Base-by-base conservation (phyloP, 2,888 invertebrate species). In the Diloba caeruleocephala region DNA sequence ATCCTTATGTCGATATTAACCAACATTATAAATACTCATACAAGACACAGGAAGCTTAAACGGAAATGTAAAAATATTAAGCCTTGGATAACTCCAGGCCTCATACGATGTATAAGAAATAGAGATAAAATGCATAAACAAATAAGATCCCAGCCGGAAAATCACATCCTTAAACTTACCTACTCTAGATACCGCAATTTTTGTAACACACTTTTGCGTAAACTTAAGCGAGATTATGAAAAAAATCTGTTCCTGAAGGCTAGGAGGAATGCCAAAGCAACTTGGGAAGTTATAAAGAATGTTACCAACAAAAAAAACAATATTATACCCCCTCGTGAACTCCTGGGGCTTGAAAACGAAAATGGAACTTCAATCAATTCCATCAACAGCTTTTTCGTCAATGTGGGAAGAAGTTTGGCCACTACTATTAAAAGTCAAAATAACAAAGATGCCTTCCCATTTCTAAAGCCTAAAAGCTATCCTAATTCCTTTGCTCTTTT, bases 131-230 rank as follows among this genome's bases (percentile, higher is more conserved):
- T 28, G 28, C 28, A 28, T 10, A 28, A 28, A 10, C n/a, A 28
- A 28, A n/a, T 28, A 28, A 28, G 10, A 10, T 5, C 28, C 10
- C n/a, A 28, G 5, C 28, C 28, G n/a, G 28, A 28, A 28, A 28
- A 28, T 10, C 28, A 28, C 10, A 12, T 28, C n/a, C 10, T 28
- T 10, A 28, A 28, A 28, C n/a, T 28, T 5, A 28, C 28, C 10
- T 28, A 28, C 10, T 28, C n/a, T 10, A 28, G 28, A 28, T 28
- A 28, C 28, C 28, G 28, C 28, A 28, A 28, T 10, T 28, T 28
- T 10, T 28, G 28, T 10, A 28, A 28, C 10, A 10, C 28, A 5
- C 28, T 28, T 10, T 10, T 28, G 10, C 28, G 28, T 10, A 28
- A 28, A 10, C 28, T 28, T 28, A 28, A 28, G 10, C 10, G 10